Base-by-base conservation (phyloP, 2,888 invertebrate genomes). In the Caenorhabditis plicata region DNA sequence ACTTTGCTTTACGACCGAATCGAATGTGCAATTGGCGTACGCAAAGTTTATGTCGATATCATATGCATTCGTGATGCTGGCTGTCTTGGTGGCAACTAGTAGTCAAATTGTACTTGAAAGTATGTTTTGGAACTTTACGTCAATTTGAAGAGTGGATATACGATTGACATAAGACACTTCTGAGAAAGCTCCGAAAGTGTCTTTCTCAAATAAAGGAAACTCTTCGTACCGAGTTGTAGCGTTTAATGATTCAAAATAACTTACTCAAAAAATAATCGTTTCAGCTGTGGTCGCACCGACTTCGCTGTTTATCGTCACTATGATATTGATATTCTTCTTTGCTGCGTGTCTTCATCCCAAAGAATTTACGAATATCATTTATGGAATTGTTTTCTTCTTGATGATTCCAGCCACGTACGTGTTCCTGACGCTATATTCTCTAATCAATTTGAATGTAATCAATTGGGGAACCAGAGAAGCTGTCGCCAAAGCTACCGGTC, bases 321-420 rank as follows among this genome's bases (percentile, higher is more conserved):
- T 90, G 17, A 87, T 88, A 2, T 83, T 84, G 0, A 88, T 89
- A 78, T 82, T 86, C 63, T 71, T 83, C 13, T 58, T 83, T 11
- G 83, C 86, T 1, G 86, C 84, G 1, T 76, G 88, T 0, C 80
- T 92, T 36, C 92, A 92, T 82, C 92, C 92, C 7, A 51, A 68
- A 41, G 81, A 81, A 47, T 81, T 81, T 65, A 56, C 64, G 23
- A 81, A 81, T 55, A 75, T 81, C 53, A 65, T 81, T 19, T 77
- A 74, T 42, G 83, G 67, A 22, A 55, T 87, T 25, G 72, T 94
- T 33, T 94, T 94, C 82, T 90, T 90, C 81, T 87, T 94, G 40
- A 90, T 92, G 5, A 91, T 94, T 46, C 94, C 94, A 0, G 90
- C 91, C 67, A 93, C 93, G 89, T 94, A 93, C 82, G 88, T 94